Evolutionary conservation across 1,140 invertebrate genomes (phyloP), one percentile per base, ranked within the genome.

Genomic region (Monochamus saltuarius): DNA sequence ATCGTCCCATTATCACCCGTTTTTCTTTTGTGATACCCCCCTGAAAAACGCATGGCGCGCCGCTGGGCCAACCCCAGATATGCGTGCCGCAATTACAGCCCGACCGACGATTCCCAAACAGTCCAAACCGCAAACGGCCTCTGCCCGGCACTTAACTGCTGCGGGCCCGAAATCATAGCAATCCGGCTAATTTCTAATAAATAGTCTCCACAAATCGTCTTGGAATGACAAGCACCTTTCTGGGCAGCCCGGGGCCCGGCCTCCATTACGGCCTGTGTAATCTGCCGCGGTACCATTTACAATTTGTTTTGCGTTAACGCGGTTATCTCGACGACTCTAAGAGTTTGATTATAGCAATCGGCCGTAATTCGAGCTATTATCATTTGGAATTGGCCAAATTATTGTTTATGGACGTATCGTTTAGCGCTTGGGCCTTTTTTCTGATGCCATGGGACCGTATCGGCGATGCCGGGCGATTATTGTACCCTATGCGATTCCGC

Each of bases 281-380:
- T 69, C 67, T 69, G 56, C 49, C 63, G 36, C 52, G 59, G 65
- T 67, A 65, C 61, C 65, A 65, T 69, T 69, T 69, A 69, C 65
- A 69, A 69, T 69, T 69, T 67, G 65, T 64, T 67, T 67, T 69
- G 62, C 65, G 65, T 62, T 67, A 63, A 61, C 51, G 36, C 51
- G 40, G n/a, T 53, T 53, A 53, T 66, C 65, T 65, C 68, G 62
- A 67, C 65, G 59, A 62, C 57, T 62, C 65, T 65, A 65, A 69
- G 67, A 60, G 65, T 65, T 69, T 69, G 68, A 69, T 69, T 69
- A 69, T 67, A 69, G 68, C 68, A 69, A 69, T 69, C 67, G 67
- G 62, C 49, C 62, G 67, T 69, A 69, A 69, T 69, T 69, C 68
- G 62, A 56, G 65, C 63, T 62, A 62, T 68, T 69, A 69, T 69